Evolutionary conservation across 1,140 invertebrate genomes (phyloP).

Genomic region (Bombus breviceps): DNA sequence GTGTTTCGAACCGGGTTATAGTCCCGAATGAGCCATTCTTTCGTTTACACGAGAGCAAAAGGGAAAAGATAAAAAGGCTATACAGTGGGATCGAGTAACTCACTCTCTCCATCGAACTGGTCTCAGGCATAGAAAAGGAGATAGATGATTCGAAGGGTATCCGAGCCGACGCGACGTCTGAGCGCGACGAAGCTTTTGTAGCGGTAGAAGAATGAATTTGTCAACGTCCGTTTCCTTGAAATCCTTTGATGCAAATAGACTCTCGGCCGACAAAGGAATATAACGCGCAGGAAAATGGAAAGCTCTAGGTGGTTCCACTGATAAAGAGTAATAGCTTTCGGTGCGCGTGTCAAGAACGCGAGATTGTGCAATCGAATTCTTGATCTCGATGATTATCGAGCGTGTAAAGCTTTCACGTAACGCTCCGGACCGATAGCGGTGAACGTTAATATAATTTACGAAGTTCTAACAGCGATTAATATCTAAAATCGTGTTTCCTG

Average conservation of each 20-base stretch:
- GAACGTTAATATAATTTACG: constrained; percentile 4
- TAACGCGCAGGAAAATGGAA: constrained; percentile 21
- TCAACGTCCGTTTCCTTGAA: constrained; percentile 29
- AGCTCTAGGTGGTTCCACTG: background rate
- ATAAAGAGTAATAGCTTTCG: constrained; percentile 16
- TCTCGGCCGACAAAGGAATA: background rate
- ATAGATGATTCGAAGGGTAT: constrained; percentile 8
- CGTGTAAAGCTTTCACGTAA: constrained; percentile 19
- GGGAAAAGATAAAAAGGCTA: background rate
- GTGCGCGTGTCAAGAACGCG: constrained; percentile 14
- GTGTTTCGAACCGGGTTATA: constrained; percentile 23
- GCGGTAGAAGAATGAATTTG: constrained; percentile 40
- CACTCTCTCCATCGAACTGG: constrained; percentile 44
- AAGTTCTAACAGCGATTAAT: background rate
- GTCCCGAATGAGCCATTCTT: background rate
- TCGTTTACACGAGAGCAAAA: background rate
- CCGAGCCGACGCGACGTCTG: background rate
- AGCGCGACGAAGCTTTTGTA: constrained; percentile 27
- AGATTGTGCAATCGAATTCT: constrained; percentile 11
- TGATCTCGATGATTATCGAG: constrained; percentile 28
- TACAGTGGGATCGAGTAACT: constrained; percentile 12
- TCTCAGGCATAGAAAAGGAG: background rate
- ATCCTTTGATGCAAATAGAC: constrained; percentile 21
- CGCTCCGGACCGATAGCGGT: background rate
- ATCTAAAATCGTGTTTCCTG: background rate